These are phyloP conservation scores for Vombatus ursinus DNA, from an alignment of 2,113 vertebrate genomes.

Conservation along the genomic window DNA sequence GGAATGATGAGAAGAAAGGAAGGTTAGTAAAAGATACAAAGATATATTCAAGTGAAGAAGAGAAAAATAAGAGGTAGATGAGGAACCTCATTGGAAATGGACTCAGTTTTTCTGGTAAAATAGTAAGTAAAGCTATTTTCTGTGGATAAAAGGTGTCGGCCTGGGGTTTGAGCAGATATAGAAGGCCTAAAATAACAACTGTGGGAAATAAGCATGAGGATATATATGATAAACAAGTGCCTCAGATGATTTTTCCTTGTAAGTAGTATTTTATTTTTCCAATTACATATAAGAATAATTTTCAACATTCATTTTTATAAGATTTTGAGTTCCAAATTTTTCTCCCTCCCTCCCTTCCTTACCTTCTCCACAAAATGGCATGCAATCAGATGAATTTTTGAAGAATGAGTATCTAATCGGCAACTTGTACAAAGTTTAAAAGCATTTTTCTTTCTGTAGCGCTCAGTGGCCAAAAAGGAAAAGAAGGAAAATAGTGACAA, in stretches of 20 bases:
- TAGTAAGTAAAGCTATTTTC: background rate
- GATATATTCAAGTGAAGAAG: background rate
- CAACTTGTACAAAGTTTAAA: background rate
- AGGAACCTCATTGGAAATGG: background rate
- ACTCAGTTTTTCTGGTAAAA: background rate
- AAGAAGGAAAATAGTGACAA: background rate
- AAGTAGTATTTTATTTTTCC: background rate
- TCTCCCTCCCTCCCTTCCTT: background rate
- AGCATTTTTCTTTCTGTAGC: background rate
- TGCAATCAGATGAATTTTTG: background rate
- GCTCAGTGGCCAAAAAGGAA: background rate
- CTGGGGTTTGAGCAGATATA: background rate
- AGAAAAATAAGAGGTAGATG: background rate
- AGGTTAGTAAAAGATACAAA: background rate
- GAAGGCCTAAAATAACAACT: background rate
- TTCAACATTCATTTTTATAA: background rate
- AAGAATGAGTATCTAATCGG: background rate
- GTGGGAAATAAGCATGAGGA: background rate
- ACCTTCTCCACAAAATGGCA: background rate
- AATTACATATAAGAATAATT: background rate
- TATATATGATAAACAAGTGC: background rate
- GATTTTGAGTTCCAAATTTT: background rate
- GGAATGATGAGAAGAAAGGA: background rate
- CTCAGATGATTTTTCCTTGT: background rate
- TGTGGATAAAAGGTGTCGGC: background rate